phyloP scores from a whole-genome alignment of 2,113 vertebrate species.

The Vulpes lagopus region DNA sequence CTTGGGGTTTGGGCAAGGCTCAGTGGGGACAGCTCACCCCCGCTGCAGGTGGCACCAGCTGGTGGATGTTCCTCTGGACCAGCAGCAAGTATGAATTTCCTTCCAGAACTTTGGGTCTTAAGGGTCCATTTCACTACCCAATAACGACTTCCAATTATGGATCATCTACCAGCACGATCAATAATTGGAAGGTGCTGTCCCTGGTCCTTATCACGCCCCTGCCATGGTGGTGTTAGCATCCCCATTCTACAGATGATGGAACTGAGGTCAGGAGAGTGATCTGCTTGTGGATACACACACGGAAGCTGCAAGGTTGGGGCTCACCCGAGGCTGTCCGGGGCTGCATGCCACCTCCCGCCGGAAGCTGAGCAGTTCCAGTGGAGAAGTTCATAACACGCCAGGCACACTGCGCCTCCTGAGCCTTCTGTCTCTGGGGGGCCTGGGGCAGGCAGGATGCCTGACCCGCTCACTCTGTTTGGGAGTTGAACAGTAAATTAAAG shows the following conservation, averaged over 20 bases:
- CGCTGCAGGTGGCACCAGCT: not conserved
- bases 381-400: fast-evolving
- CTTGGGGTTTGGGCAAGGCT: not conserved
- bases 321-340: not conserved
- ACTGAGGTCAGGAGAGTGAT: not conserved
- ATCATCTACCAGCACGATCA: not conserved
- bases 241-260: not conserved
- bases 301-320: not conserved
- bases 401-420: not conserved
- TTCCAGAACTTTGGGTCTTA: not conserved
- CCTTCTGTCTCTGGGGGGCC: not conserved
- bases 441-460: not conserved
- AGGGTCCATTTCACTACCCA: not conserved
- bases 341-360: not conserved
- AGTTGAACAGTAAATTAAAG: conserved; percentile 80
- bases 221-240: too few relatives aligned
- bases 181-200: not conserved
- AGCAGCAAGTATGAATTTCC: not conserved
- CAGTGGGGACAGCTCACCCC: not conserved
- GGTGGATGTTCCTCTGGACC: not conserved
- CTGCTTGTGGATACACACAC: not conserved
- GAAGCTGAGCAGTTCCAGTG: not conserved
- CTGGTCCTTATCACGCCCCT: not conserved
- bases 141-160: not conserved
- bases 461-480: conserved; percentile 48